Evolutionary conservation across 2,888 invertebrate genomes (phyloP).

Genomic region (Macrosiphum euphorbiae): DNA sequence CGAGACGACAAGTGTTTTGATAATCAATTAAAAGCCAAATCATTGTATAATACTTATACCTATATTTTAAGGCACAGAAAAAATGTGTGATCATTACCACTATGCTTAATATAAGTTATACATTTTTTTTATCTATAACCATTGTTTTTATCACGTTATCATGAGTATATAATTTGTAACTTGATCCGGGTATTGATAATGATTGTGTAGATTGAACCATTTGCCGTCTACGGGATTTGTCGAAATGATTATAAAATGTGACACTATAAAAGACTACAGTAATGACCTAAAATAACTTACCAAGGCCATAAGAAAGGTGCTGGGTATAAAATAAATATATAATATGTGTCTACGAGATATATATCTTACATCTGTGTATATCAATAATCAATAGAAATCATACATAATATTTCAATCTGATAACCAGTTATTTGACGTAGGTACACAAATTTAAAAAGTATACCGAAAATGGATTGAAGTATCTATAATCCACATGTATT

Average conservation of each 20-base stretch:
- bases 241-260: conserved; percentile 1
- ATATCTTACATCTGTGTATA: not conserved
- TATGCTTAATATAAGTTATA: not conserved
- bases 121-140: not conserved
- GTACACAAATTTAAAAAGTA: not conserved
- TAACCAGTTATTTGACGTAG: not conserved
- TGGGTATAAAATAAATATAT: not conserved
- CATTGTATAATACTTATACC: not conserved
- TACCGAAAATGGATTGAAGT: not conserved
- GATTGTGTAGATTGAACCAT: conserved; percentile 9
- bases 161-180: conserved; percentile 2
- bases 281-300: conserved; percentile 41
- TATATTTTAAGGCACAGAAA: not conserved
- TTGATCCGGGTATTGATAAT: conserved; percentile 24
- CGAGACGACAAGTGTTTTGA: not conserved
- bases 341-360: not conserved
- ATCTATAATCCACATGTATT: not conserved
- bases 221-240: conserved; percentile 1
- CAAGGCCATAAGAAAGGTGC: conserved; percentile 34
- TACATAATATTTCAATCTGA: not conserved
- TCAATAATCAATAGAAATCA: not conserved
- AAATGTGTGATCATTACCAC: not conserved
- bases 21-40: conserved; percentile 5
- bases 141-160: conserved; percentile 45
- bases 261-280: not conserved